Percentiles rank a stretch among this genome's conserved stretches.
Evolutionary conservation across 2,888 invertebrate genomes (phyloP).

Genomic region (Cordilura impudica): DNA sequence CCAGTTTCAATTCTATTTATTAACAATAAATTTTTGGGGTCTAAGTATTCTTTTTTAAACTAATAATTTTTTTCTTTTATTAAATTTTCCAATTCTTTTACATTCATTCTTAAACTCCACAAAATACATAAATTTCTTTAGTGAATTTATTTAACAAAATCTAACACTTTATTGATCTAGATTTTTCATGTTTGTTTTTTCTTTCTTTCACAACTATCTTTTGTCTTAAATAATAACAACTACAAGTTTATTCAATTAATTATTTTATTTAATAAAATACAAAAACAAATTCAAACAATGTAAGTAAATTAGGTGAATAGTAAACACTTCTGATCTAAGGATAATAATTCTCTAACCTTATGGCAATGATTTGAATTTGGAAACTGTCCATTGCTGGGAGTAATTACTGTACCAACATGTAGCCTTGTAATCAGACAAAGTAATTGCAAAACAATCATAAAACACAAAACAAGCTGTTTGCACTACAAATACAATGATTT

Average conservation of each 20-base stretch:
- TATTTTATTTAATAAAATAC: conserved; percentile 40
- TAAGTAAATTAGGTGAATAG: no score
- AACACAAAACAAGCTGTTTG: conserved; percentile 27
- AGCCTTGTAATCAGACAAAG: conserved; percentile 56
- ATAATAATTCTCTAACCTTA: no score
- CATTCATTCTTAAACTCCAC: background rate
- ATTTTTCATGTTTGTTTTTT: conserved; percentile 6
- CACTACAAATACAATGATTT: background rate
- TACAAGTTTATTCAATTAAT: conserved; percentile 54
- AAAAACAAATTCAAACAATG: conserved; percentile 11
- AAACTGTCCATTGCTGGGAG: background rate
- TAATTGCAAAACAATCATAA: conserved; percentile 54
- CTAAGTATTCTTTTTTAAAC: no score
- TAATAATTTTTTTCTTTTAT: no score
- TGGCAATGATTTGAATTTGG: background rate
- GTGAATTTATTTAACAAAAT: background rate
- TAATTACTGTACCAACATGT: background rate
- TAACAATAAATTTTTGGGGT: no score
- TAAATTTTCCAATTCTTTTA: no score
- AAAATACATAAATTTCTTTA: background rate
- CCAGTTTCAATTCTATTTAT: no score
- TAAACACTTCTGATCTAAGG: no score
- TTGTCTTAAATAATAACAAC: conserved; percentile 32
- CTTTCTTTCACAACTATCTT: background rate
- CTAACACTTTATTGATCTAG: conserved; percentile 31